These are phyloP conservation scores for Scartelaos histophorus DNA, from an alignment of 2,113 vertebrate species.

Conservation along the genomic window DNA sequence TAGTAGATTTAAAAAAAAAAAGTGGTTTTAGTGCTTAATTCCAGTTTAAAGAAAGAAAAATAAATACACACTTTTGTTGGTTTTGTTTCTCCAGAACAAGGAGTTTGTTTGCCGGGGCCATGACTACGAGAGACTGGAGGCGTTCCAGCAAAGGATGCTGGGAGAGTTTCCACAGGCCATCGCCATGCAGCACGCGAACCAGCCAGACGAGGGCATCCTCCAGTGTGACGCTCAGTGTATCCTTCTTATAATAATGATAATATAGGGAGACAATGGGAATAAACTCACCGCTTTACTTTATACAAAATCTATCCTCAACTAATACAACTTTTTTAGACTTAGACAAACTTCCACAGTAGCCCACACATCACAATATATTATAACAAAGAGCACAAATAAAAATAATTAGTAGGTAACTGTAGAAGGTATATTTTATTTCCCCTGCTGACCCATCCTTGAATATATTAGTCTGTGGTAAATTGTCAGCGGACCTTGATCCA, in stretches of 20 bases:
- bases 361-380: too few relatives aligned
- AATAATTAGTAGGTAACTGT: too few relatives aligned
- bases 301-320: too few relatives aligned
- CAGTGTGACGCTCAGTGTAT: conserved; percentile 98
- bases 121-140: conserved; percentile 95
- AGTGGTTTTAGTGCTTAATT: too few relatives aligned
- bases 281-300: background rate
- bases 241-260: conserved; percentile 66
- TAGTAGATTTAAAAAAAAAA: too few relatives aligned
- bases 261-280: background rate
- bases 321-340: too few relatives aligned
- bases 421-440: too few relatives aligned
- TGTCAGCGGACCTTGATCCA: too few relatives aligned
- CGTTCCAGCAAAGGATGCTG: conserved; percentile 98
- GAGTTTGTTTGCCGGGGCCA: conserved; percentile 97
- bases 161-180: conserved; percentile 98
- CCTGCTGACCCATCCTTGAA: too few relatives aligned
- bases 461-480: too few relatives aligned
- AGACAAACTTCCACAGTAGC: too few relatives aligned
- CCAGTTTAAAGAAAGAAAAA: background rate
- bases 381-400: too few relatives aligned
- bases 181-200: conserved; percentile 98
- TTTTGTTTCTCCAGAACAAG: conserved; percentile 84
- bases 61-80: background rate
- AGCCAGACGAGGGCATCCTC: conserved; percentile 91